phyloP scores from a whole-genome alignment of 2,888 invertebrate species.

The Bibio marci region DNA sequence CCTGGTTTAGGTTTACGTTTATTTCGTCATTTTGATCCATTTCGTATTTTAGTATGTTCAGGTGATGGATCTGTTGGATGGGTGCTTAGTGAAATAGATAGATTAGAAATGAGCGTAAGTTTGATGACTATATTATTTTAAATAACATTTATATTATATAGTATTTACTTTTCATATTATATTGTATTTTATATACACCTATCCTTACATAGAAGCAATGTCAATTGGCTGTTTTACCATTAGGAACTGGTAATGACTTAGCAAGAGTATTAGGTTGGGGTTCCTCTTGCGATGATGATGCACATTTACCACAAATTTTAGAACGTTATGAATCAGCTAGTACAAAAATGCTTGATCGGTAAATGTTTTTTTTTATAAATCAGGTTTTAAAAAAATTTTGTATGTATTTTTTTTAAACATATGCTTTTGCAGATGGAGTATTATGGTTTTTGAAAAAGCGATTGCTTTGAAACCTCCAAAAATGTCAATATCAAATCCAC shows the following conservation, averaged over 20 bases:
- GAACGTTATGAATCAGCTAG: constrained; percentile 94
- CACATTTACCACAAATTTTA: constrained; percentile 76
- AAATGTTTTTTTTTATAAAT: constrained; percentile 8
- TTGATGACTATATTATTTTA: no score
- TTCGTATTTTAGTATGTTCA: constrained; percentile 90
- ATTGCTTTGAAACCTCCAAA: constrained; percentile 38
- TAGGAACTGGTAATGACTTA: constrained; percentile 93
- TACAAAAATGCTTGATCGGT: constrained; percentile 92
- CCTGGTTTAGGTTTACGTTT: constrained; percentile 70
- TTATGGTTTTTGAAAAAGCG: constrained; percentile 78
- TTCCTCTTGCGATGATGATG: constrained; percentile 86
- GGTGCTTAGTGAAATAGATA: constrained; percentile 93
- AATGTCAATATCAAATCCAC: constrained; percentile 32
- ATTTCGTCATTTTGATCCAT: constrained; percentile 89
- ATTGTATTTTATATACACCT: no score
- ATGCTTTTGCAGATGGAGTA: constrained; percentile 56
- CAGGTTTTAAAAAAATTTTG: no score
- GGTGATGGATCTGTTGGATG: constrained; percentile 97
- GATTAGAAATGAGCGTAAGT: constrained; percentile 85
- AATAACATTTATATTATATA: no score
- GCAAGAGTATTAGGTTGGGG: constrained; percentile 95
- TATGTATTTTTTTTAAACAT: neutral
- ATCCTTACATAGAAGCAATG: constrained; percentile 82
- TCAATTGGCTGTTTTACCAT: constrained; percentile 84
- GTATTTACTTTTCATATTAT: no score